These are phyloP conservation scores for Zaprionus ghesquierei DNA, from an alignment of 1,140 invertebrate genomes.

Conservation along the genomic window DNA sequence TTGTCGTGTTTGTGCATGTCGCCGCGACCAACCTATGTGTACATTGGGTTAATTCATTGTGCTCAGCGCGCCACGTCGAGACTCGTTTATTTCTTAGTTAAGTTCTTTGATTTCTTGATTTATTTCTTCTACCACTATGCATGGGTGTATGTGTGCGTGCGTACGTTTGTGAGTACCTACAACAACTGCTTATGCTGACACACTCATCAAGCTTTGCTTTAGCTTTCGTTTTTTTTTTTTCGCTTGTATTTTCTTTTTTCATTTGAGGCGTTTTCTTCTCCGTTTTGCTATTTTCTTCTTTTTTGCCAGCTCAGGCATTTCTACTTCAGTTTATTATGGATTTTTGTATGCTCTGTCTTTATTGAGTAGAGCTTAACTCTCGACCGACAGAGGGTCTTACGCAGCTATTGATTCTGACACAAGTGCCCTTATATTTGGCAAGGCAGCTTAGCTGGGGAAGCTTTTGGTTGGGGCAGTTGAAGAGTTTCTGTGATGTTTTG, in stretches of 20 bases:
- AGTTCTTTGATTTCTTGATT: conserved; percentile 61
- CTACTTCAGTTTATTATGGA: not conserved
- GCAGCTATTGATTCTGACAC: not conserved
- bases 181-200: conserved; percentile 33
- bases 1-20: conserved; percentile 34
- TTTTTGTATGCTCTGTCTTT: conserved; percentile 18
- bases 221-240: not conserved
- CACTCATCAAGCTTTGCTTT: conserved; percentile 28
- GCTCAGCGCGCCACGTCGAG: conserved; percentile 16
- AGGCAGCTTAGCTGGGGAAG: not conserved
- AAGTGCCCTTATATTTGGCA: not conserved
- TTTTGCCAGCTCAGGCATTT: conserved; percentile 28
- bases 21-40: conserved; percentile 23
- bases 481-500: too few species aligned
- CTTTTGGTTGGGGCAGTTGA: too few species aligned
- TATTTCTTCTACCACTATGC: conserved; percentile 21
- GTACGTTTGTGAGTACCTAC: conserved; percentile 1
- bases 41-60: conserved; percentile 36
- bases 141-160: not conserved
- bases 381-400: not conserved
- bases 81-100: conserved; percentile 50
- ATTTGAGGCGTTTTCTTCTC: not conserved
- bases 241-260: conserved; percentile 7
- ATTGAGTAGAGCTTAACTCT: not conserved
- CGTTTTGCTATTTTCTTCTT: not conserved